Evolutionary conservation across 2,113 vertebrate species (phyloP).

Genomic region (Marcusenius ussheri): DNA sequence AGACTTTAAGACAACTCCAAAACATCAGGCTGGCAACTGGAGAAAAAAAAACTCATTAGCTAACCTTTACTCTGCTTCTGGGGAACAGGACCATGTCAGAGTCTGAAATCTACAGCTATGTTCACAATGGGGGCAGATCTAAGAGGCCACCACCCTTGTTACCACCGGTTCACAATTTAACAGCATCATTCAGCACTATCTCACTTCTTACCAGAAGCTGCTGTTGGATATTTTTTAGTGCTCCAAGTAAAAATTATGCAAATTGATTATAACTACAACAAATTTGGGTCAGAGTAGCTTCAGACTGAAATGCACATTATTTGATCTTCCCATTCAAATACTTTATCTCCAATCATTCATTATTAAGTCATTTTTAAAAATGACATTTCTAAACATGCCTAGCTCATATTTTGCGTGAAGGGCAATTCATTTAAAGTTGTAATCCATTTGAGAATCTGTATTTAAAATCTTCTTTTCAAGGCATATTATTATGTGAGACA

Average conservation of each 20-base stretch:
- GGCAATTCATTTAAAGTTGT: not conserved
- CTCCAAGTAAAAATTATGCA: not conserved
- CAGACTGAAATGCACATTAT: not conserved
- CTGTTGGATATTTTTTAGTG: not conserved
- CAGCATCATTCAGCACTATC: not conserved
- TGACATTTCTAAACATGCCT: not conserved
- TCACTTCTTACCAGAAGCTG: not conserved
- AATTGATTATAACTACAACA: not conserved
- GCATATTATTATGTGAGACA: not conserved
- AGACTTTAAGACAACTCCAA: not conserved
- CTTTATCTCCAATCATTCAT: not conserved
- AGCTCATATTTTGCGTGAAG: not conserved
- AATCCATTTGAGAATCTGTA: not conserved
- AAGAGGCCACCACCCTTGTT: not conserved
- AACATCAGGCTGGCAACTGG: not conserved
- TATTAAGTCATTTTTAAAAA: not conserved
- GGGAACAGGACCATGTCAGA: not conserved
- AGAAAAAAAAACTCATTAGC: not conserved
- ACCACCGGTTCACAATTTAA: not conserved
- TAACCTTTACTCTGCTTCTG: not conserved
- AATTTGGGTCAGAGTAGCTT: not conserved
- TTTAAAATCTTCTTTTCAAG: not conserved
- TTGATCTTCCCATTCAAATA: not conserved
- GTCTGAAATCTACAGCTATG: not conserved
- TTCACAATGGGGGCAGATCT: not conserved